Base-by-base conservation (phyloP, 2,113 vertebrate genomes). In the Puma concolor region DNA sequence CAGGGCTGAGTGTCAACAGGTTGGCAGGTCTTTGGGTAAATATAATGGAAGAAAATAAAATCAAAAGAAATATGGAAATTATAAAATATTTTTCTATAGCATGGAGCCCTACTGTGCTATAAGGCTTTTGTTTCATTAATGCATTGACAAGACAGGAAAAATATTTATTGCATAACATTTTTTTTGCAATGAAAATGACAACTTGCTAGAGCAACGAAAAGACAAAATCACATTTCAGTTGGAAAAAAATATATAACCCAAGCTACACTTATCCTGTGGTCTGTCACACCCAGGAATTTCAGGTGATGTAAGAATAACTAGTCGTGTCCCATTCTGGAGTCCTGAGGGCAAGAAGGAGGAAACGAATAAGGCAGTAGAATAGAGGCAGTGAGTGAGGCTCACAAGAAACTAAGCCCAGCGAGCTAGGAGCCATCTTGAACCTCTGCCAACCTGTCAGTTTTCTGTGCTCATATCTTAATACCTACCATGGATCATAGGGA, bases 51-150 rank as follows among this genome's bases (percentile, higher is more conserved):
- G 57, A 33, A 76, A 95, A 44, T 44, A 44, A 44, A 93, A 88
- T 60, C 17, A 90, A 81, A 79, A 74, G 38, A 82, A 50, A 77
- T 69, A 76, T 41, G 27, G n/a, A 90, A 97, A 72, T 76, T 11
- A 72, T 57, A 92, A 88, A 92, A 82, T 81, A 52, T 64, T 71
- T 87, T 36, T 74, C n/a, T 89, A 4, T 27, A 67, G 4, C 50
- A 1, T 72, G 25, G 7, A 67, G 17, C 23, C 50, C 44, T 33
- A 33, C 17, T 33, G 27, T 74, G 60, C 71, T 94, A 86, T 98
- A 97, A 98, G 86, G 93, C 97, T 97, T 98, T 97, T 98, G 97
- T 97, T 98, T 98, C 95, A 96, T 98, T 98, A 98, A 92, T 91
- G 96, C 97, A 98, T 91, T 98, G 95, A 98, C 91, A 98, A 98